Evolutionary conservation across 1,140 invertebrate species (phyloP), one percentile per base, ranked within the genome.

Genomic region (Drosophila kikkawai): DNA sequence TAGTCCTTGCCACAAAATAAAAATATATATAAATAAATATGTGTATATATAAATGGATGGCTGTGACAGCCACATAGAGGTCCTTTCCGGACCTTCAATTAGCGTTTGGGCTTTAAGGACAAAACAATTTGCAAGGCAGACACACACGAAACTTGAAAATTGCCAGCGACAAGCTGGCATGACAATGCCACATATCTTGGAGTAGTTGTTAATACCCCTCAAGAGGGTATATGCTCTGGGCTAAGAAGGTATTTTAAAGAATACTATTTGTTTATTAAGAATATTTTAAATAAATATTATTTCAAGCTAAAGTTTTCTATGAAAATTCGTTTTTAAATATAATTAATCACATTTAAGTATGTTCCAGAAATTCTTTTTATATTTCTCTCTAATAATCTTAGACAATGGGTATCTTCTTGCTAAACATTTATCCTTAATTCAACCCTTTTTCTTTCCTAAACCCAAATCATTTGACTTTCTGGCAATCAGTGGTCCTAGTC

Each of bases 61-160:
- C 39, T 13, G 22, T 22, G 51, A 32, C 50, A 57, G 65, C 32
- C 36, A 53, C 50, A 42, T 41, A 19, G 42, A 53, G 32, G 39
- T 71, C 53, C 19, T 73, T 60, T 50, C 55, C 61, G 78, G 68
- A 39, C 78, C 81, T 90, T 90, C 85, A 88, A 88, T 88, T 88
- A 88, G 85, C 80, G 65, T 81, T 56, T 55, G 59, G 76, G 63
- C 66, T 77, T 82, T 70, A 85, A 85, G 69, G 66, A 85, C 75
- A 86, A 86, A 86, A 87, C 83, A 75, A 85, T 76, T 86, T 63
- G 53, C 50, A 17, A 34, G 37, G 65, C 57, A 42, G 32, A 26
- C 37, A 45, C 37, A 55, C 60, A 58, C 53, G 53, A 63, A 80
- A 70, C 60, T 34, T 32, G 47, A 84, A 84, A 84, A 87, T 86